These are phyloP conservation scores for Leptobrachium leishanense DNA, from an alignment of 2,113 vertebrate species.

Conservation along the genomic window DNA sequence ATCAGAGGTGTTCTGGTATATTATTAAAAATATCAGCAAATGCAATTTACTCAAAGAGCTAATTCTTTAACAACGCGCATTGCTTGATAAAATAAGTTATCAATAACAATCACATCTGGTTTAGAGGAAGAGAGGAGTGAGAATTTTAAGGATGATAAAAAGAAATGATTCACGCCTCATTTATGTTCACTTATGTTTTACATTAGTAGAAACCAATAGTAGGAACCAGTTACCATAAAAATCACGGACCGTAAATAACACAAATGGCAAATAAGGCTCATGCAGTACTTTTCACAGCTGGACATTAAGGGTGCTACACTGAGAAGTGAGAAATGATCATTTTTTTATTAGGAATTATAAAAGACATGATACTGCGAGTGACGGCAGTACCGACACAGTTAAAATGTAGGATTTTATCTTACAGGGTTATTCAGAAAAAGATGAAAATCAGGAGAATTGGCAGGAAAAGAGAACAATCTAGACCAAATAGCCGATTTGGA, in stretches of 20 bases:
- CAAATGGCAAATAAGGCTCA: constrained; percentile 90
- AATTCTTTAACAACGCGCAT: constrained; percentile 51
- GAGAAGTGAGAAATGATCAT: constrained; percentile 76
- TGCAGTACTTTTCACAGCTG: constrained; percentile 82
- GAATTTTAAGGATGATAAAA: constrained; percentile 86
- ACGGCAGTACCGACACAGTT: too few species aligned
- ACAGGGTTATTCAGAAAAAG: too few species aligned
- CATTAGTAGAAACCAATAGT: constrained; percentile 97
- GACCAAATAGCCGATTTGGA: too few species aligned
- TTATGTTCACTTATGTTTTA: constrained; percentile 96
- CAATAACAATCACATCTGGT: constrained; percentile 82
- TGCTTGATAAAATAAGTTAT: constrained; percentile 66
- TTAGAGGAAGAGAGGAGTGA: constrained; percentile 66
- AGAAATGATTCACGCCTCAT: constrained; percentile 89
- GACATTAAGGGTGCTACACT: constrained; percentile 77
- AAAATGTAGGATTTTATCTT: too few species aligned
- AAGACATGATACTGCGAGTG: constrained; percentile 58
- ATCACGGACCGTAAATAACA: constrained; percentile 93
- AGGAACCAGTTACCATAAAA: constrained; percentile 92
- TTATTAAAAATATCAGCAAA: constrained; percentile 54
- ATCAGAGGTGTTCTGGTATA: constrained; percentile 48
- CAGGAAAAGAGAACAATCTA: too few species aligned
- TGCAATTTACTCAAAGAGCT: constrained; percentile 62
- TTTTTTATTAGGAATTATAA: constrained; percentile 75
- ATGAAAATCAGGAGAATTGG: too few species aligned